Evolutionary conservation across 1,140 invertebrate genomes (phyloP).

Genomic region (Penaeus japonicus): DNA sequence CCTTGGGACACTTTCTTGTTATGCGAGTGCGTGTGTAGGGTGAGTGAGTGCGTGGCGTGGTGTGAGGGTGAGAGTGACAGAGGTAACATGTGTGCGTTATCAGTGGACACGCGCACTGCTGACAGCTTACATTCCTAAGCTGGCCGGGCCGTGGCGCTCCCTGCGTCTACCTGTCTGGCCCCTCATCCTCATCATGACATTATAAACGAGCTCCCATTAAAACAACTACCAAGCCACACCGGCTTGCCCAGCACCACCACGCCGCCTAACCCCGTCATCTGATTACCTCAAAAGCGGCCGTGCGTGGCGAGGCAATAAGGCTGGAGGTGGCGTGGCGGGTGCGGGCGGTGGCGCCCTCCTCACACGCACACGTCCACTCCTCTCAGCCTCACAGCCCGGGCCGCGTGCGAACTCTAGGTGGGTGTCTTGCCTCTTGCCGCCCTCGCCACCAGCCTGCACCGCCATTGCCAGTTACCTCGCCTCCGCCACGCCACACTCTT

Average conservation of each 20-base stretch:
- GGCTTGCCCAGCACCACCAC: slow-evolving; percentile 44
- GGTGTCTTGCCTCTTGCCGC: slow-evolving; percentile 43
- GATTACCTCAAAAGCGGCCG: slow-evolving; percentile 13
- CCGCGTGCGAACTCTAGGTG: slow-evolving; percentile 52
- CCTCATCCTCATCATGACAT: slow-evolving; percentile 57
- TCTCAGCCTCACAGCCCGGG: slow-evolving; percentile 50
- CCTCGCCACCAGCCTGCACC: background rate
- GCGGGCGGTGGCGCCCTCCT: slow-evolving; percentile 33
- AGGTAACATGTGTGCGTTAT: slow-evolving; percentile 45
- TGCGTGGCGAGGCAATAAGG: slow-evolving; percentile 37
- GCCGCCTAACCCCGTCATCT: slow-evolving; percentile 35
- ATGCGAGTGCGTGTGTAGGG: background rate
- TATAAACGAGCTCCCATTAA: slow-evolving; percentile 59
- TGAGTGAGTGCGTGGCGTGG: slow-evolving; percentile 1
- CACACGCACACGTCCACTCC: slow-evolving; percentile 47
- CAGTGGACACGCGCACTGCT: slow-evolving; percentile 48
- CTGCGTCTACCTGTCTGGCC: slow-evolving; percentile 43
- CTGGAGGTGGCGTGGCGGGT: slow-evolving; percentile 35
- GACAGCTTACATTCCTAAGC: slow-evolving; percentile 53
- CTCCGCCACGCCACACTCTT: background rate
- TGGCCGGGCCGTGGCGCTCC: slow-evolving; percentile 10
- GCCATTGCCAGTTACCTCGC: background rate
- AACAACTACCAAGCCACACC: slow-evolving; percentile 58
- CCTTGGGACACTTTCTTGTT: background rate
- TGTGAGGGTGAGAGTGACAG: slow-evolving; percentile 1